phyloP scores from a whole-genome alignment of 2,797 vertebrate species.

The Crypturellus tataupa region DNA sequence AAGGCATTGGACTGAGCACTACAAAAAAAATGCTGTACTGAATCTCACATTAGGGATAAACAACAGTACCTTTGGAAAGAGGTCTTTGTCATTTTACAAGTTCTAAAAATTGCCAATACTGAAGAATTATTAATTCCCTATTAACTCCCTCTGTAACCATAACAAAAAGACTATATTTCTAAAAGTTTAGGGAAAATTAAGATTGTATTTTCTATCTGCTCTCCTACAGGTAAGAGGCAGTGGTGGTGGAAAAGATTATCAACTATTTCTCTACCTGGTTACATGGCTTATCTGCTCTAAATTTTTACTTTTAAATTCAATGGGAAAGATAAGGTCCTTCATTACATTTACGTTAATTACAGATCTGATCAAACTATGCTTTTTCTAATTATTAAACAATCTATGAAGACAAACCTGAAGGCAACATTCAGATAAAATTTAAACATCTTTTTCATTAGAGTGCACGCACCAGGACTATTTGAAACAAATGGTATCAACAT shows the following conservation, averaged over 20 bases:
- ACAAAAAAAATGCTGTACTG: background rate
- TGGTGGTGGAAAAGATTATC: background rate
- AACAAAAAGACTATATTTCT: background rate
- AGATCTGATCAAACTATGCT: background rate
- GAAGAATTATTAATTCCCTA: background rate
- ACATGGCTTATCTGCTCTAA: background rate
- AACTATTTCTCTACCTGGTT: background rate
- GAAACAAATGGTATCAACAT: background rate
- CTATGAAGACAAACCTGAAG: background rate
- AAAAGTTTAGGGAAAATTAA: background rate
- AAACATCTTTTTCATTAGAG: background rate
- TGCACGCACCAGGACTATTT: background rate
- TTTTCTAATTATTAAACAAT: background rate
- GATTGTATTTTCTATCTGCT: background rate
- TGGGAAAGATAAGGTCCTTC: background rate
- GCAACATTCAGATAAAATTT: background rate
- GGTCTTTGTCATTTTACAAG: background rate
- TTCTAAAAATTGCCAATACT: background rate
- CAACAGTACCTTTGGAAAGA: background rate
- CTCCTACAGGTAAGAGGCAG: background rate
- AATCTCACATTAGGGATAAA: background rate
- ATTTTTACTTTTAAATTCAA: background rate
- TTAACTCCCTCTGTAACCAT: background rate
- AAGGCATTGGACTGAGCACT: background rate
- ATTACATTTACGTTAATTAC: background rate